These are phyloP conservation scores for Melanotaenia parkinsoni DNA, from an alignment of 2,797 vertebrate species.

Conservation along the genomic window DNA sequence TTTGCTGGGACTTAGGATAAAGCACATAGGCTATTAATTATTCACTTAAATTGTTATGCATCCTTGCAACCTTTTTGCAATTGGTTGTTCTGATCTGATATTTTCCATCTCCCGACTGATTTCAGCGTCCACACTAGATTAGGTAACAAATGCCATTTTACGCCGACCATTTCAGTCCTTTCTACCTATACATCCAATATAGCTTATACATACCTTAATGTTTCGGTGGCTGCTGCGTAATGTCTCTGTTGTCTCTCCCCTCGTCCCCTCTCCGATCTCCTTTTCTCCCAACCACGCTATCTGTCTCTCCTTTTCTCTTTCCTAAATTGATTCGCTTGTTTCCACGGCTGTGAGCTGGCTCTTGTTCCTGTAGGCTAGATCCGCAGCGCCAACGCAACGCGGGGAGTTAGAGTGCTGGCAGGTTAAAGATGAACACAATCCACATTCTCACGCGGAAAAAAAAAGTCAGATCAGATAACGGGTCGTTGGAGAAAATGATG, in stretches of 20 bases:
- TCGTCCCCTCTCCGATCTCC: constrained; percentile 48
- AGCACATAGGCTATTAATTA: constrained; percentile 31
- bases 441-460: constrained; percentile 36
- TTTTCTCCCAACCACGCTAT: constrained; percentile 55
- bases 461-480: constrained; percentile 34
- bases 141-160: constrained; percentile 64
- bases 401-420: constrained; percentile 74
- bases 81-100: neutral
- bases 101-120: constrained; percentile 22
- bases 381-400: constrained; percentile 82
- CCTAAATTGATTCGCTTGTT: constrained; percentile 76
- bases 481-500: constrained; percentile 55
- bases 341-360: constrained; percentile 76
- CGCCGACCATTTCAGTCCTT: constrained; percentile 64
- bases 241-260: constrained; percentile 62
- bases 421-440: constrained; percentile 69
- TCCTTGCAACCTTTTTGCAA: constrained; percentile 39
- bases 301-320: constrained; percentile 54
- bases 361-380: constrained; percentile 76
- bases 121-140: constrained; percentile 41
- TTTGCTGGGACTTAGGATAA: constrained; percentile 4
- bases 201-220: constrained; percentile 71
- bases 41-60: constrained; percentile 29
- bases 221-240: constrained; percentile 57
- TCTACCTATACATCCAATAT: constrained; percentile 61